Percentiles rank a stretch among this genome's conserved stretches.
These are phyloP conservation scores for Chymomyza procnemis DNA, from an alignment of 2,888 invertebrate species.

Conservation along the genomic window DNA sequence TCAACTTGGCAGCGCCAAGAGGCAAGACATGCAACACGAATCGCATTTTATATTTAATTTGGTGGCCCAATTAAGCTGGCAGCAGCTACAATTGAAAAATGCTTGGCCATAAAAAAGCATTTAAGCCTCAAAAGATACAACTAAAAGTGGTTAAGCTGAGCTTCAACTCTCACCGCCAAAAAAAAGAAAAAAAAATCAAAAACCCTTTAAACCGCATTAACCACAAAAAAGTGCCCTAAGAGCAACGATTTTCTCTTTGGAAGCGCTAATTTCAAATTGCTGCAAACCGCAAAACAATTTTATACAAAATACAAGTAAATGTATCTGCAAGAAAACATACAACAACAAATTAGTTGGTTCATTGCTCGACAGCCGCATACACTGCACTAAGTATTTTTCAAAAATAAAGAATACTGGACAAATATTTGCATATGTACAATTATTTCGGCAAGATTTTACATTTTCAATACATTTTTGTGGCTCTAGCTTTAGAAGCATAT, in stretches of 20 bases:
- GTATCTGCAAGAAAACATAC: not conserved
- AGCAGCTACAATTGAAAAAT: slow-evolving; percentile 58
- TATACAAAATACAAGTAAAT: slow-evolving; percentile 16
- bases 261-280: slow-evolving; percentile 39
- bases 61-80: slow-evolving; percentile 62
- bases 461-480: too few relatives aligned
- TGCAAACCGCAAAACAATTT: slow-evolving; percentile 65
- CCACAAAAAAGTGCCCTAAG: slow-evolving; percentile 65
- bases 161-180: slow-evolving; percentile 39
- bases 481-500: too few relatives aligned
- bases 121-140: slow-evolving; percentile 35
- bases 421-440: too few relatives aligned
- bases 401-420: too few relatives aligned
- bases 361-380: not conserved
- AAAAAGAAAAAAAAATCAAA: too few relatives aligned
- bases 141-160: not conserved
- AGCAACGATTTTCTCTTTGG: slow-evolving; percentile 45
- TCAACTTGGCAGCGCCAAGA: slow-evolving; percentile 36
- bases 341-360: not conserved
- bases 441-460: too few relatives aligned
- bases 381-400: not conserved
- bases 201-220: slow-evolving; percentile 49
- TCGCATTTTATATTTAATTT: slow-evolving; percentile 62
- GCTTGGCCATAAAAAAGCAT: slow-evolving; percentile 60
- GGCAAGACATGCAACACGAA: slow-evolving; percentile 44